These are phyloP conservation scores for Odocoileus hemionus DNA, from an alignment of 2,113 vertebrate species.

Conservation along the genomic window DNA sequence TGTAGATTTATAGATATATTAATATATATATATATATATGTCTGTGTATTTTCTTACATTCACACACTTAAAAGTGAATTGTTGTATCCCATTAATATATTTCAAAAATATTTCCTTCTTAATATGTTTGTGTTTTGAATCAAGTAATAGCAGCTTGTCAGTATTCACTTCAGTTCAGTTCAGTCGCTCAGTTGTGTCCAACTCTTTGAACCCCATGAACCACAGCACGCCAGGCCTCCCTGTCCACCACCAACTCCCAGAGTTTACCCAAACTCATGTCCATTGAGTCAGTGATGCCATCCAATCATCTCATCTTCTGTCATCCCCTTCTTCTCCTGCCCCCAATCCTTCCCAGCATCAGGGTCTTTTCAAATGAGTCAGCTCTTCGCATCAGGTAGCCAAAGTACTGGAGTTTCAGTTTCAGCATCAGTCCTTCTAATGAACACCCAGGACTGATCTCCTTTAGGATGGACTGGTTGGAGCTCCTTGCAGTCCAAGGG, in stretches of 20 bases:
- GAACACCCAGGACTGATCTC: neutral
- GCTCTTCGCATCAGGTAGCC: neutral
- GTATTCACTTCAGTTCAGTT: neutral
- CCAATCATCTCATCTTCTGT: neutral
- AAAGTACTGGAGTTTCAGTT: neutral
- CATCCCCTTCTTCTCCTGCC: neutral
- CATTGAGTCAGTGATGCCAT: neutral
- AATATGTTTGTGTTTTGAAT: conserved; percentile 8
- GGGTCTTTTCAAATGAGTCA: neutral
- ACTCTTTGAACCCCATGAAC: neutral
- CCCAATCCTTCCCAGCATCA: neutral
- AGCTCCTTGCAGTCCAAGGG: neutral
- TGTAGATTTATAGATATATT: neutral
- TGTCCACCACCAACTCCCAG: neutral
- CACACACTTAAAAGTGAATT: neutral
- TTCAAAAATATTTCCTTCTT: neutral
- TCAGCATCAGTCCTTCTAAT: neutral
- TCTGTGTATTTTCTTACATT: neutral
- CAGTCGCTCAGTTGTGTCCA: neutral
- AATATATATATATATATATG: neutral
- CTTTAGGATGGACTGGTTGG: neutral
- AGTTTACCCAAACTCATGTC: neutral
- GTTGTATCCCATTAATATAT: neutral
- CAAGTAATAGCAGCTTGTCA: neutral
- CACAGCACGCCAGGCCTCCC: neutral